These are phyloP conservation scores for Caradrina kadenii DNA, from an alignment of 2,888 invertebrate genomes.

Conservation along the genomic window DNA sequence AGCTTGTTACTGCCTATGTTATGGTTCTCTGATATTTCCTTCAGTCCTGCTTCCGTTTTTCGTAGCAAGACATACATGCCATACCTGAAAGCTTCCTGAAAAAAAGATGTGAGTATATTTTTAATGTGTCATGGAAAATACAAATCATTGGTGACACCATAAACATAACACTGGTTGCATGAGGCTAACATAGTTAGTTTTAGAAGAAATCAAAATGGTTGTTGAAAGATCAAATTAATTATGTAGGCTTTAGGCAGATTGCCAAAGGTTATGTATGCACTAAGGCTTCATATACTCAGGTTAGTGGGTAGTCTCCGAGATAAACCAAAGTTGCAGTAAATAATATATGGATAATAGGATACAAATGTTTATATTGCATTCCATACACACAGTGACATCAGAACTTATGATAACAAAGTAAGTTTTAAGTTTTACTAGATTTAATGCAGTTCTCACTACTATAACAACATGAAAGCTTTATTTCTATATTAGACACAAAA, in stretches of 20 bases:
- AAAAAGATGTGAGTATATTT: constrained; percentile 36
- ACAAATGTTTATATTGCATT: neutral
- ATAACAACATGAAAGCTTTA: neutral
- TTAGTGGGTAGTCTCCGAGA: no score
- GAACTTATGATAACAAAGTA: neutral
- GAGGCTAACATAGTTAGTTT: no score
- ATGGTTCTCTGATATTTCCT: constrained; percentile 95
- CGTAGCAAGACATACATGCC: constrained; percentile 94
- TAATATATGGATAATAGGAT: neutral
- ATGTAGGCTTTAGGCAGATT: neutral
- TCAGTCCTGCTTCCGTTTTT: constrained; percentile 97
- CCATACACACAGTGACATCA: constrained; percentile 4
- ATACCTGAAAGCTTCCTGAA: constrained; percentile 96
- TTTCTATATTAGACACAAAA: neutral
- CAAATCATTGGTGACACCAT: no score
- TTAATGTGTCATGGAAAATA: neutral
- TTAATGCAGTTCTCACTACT: neutral
- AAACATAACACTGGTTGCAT: no score
- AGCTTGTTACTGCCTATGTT: constrained; percentile 96
- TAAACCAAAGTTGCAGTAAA: no score
- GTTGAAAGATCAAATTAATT: no score
- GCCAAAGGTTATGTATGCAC: neutral
- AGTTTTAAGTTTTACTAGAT: neutral
- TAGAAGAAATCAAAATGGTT: no score
- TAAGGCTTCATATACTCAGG: no score